Conservation (phyloP, 2,797 vertebrate species). For the Chiloscyllium punctatum region DNA sequence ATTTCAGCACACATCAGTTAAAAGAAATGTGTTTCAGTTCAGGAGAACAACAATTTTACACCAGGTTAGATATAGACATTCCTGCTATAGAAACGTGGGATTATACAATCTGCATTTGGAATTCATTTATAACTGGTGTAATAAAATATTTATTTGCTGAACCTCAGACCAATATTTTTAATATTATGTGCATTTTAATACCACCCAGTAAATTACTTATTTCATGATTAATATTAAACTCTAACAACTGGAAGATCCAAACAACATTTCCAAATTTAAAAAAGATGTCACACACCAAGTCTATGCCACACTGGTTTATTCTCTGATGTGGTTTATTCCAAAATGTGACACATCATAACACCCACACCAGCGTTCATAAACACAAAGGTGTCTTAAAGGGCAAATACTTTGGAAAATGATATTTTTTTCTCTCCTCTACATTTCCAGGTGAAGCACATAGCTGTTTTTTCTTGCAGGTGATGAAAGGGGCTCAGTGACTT, state of each 20-base stretch:
- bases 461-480: neutral
- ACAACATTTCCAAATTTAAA: neutral
- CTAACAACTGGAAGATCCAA: neutral
- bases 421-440: no score
- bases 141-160: neutral
- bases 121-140: neutral
- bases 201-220: neutral
- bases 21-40: neutral
- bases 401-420: neutral
- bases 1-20: neutral
- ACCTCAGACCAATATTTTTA: neutral
- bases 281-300: neutral
- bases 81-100: neutral
- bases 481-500: neutral
- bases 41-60: no score
- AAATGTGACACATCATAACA: neutral
- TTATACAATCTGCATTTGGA: neutral
- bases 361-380: neutral
- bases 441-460: neutral
- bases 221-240: neutral
- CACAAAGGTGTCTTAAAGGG: neutral
- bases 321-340: neutral
- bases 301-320: neutral
- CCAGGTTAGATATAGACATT: neutral
- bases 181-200: neutral